A percentile compares a stretch with the other conserved stretches of the same genome.
phyloP scores from a whole-genome alignment of 1,140 invertebrate species.

The Drosophila pseudoobscura region DNA sequence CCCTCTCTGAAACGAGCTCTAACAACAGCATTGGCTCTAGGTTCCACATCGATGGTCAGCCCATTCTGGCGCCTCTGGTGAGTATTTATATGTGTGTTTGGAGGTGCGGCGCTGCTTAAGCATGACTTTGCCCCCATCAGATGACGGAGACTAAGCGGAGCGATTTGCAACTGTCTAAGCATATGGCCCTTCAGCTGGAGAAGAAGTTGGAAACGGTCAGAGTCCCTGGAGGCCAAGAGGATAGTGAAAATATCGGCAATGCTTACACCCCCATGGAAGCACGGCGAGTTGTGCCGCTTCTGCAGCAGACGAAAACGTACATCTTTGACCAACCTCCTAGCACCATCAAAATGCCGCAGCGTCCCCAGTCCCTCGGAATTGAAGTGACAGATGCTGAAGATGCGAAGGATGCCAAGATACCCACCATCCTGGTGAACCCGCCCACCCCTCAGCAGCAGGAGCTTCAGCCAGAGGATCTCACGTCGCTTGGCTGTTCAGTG shows the following conservation, averaged over 20 bases:
- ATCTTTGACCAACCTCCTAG: conserved; percentile 46
- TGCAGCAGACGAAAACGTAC: conserved; percentile 56
- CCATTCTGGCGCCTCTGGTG: conserved; percentile 87
- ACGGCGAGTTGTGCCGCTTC: conserved; percentile 12
- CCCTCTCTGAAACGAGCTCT: neutral
- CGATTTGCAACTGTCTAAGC: conserved; percentile 73
- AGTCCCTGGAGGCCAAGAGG: conserved; percentile 10
- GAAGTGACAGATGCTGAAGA: neutral
- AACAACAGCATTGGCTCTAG: conserved; percentile 82
- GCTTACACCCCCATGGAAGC: conserved; percentile 22
- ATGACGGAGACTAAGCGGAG: conserved; percentile 61
- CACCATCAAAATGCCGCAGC: conserved; percentile 34
- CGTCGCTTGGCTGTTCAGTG: neutral
- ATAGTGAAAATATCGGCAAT: neutral
- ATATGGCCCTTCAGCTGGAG: conserved; percentile 71
- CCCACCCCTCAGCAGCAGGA: conserved; percentile 57
- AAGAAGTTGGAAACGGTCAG: conserved; percentile 31
- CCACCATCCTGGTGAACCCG: conserved; percentile 70
- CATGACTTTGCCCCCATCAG: conserved; percentile 38
- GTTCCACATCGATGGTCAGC: conserved; percentile 86
- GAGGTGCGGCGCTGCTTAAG: conserved; percentile 33
- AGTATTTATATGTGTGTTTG: conserved; percentile 53
- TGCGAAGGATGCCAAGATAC: conserved; percentile 22
- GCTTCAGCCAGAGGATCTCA: neutral
- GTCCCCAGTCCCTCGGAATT: conserved; percentile 36